phyloP scores from a whole-genome alignment of 2,888 invertebrate genomes.

The Nephrotoma flavescens region DNA sequence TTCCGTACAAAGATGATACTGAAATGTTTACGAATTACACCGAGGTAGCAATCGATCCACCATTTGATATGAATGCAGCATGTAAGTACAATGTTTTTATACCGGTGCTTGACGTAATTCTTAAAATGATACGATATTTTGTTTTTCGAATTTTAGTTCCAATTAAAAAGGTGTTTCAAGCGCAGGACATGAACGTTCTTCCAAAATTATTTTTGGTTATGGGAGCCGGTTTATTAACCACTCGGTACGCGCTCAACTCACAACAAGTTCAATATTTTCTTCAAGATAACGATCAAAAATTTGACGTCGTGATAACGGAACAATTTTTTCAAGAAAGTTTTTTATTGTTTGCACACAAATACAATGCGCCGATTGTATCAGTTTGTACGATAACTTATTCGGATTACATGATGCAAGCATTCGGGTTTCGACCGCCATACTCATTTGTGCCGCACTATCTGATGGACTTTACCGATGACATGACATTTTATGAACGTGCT shows the following conservation, averaged over 20 bases:
- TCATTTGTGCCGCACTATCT: conserved; percentile 28
- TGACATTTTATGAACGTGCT: conserved; percentile 28
- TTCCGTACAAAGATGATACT: neutral
- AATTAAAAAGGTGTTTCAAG: neutral
- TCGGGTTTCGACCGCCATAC: conserved; percentile 29
- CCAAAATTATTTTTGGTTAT: neutral
- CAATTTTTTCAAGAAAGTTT: conserved; percentile 34
- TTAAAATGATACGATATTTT: neutral
- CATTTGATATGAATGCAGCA: neutral
- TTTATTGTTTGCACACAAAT: conserved; percentile 31
- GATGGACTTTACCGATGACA: conserved; percentile 26
- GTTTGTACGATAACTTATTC: conserved; percentile 31
- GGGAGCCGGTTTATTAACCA: neutral
- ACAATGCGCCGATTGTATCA: conserved; percentile 30
- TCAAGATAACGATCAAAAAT: conserved; percentile 25
- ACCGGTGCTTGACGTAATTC: too few relatives aligned
- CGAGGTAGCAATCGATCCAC: neutral
- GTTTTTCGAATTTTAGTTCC: neutral
- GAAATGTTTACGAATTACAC: neutral
- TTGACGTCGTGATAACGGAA: conserved; percentile 30
- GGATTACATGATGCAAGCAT: conserved; percentile 29
- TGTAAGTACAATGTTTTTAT: neutral
- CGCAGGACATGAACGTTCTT: neutral
- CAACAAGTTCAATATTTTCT: conserved; percentile 22
- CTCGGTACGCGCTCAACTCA: neutral